Evolutionary conservation across 2,113 vertebrate species (phyloP).

Genomic region (Malurus alboscapulatus): DNA sequence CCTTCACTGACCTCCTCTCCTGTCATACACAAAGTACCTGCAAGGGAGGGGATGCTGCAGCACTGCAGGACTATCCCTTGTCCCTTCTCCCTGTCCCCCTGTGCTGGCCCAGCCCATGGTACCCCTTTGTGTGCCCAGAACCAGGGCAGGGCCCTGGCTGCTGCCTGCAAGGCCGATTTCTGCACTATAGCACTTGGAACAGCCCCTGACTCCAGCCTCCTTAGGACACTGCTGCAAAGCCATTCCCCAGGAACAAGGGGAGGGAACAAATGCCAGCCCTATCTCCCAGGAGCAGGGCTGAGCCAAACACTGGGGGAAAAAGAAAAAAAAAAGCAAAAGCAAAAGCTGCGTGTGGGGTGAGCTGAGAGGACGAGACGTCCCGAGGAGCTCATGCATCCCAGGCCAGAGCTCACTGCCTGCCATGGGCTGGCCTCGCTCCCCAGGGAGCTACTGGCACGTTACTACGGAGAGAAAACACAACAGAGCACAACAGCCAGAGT

Average conservation of each 20-base stretch:
- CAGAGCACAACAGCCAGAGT: neutral
- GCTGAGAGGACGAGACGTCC: neutral
- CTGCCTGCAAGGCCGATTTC: neutral
- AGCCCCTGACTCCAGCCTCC: neutral
- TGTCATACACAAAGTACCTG: accelerated
- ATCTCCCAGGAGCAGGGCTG: neutral
- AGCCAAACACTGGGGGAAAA: neutral
- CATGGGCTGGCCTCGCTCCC: neutral
- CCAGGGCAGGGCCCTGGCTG: neutral
- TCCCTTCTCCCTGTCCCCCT: neutral
- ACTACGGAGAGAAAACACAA: constrained; percentile 39
- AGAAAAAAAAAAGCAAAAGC: neutral
- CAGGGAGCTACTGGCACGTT: neutral
- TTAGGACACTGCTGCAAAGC: neutral
- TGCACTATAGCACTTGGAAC: neutral
- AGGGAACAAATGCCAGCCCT: neutral
- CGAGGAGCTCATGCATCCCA: accelerated
- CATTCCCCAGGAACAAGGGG: neutral
- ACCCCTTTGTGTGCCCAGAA: neutral
- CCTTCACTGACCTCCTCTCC: neutral
- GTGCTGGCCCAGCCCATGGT: neutral
- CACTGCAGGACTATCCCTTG: neutral
- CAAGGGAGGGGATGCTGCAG: neutral
- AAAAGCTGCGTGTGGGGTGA: neutral
- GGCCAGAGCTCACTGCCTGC: neutral